These are phyloP conservation scores for Tribolium freemani DNA, from an alignment of 2,888 invertebrate genomes.

Conservation along the genomic window DNA sequence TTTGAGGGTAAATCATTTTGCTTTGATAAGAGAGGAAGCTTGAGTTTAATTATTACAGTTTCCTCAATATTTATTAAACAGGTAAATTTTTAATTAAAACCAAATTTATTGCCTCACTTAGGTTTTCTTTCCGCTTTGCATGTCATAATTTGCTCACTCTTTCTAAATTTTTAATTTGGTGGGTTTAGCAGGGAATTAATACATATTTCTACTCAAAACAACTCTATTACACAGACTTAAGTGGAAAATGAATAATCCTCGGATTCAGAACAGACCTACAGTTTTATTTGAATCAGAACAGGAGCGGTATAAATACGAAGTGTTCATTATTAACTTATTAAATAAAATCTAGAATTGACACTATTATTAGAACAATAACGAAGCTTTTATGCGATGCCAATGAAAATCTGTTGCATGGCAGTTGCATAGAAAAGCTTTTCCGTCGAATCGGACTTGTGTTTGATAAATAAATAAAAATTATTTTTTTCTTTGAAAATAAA, in stretches of 20 bases:
- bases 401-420: neutral
- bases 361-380: conserved; percentile 9
- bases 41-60: neutral
- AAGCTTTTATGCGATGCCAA: neutral
- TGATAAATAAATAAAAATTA: neutral
- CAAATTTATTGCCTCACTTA: neutral
- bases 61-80: neutral
- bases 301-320: neutral
- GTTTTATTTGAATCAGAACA: conserved; percentile 1
- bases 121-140: neutral
- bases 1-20: neutral
- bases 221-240: neutral
- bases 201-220: neutral
- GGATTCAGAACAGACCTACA: conserved; percentile 2
- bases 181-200: no score
- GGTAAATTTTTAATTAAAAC: neutral
- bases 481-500: no score
- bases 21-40: neutral
- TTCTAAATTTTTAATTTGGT: no score
- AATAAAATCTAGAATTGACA: conserved; percentile 5
- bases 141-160: neutral
- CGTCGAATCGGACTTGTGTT: neutral
- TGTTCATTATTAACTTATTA: conserved; percentile 14
- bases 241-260: neutral
- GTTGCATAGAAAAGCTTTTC: neutral